These are phyloP conservation scores for Drepana arcuata DNA, from an alignment of 1,140 invertebrate genomes.

Conservation along the genomic window DNA sequence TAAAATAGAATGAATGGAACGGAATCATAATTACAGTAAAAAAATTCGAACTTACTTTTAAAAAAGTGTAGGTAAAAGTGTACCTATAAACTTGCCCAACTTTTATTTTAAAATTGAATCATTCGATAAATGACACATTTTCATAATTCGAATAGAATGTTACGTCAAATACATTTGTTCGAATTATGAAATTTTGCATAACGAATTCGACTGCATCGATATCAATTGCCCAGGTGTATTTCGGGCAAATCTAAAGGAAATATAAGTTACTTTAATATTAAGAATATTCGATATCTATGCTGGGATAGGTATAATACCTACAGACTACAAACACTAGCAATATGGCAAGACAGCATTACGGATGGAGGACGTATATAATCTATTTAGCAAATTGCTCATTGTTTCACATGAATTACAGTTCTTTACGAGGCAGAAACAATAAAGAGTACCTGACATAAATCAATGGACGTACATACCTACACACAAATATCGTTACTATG, in stretches of 20 bases:
- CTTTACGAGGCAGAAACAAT: conserved; percentile 66
- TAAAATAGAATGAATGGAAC: conserved; percentile 15
- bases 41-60: too few relatives aligned
- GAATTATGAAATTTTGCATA: too few relatives aligned
- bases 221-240: too few relatives aligned
- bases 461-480: conserved; percentile 44
- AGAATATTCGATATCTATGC: conserved; percentile 22
- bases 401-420: conserved; percentile 60
- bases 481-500: conserved; percentile 43
- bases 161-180: too few relatives aligned
- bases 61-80: too few relatives aligned
- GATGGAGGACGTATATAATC: conserved; percentile 67
- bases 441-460: conserved; percentile 59
- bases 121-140: conserved; percentile 5
- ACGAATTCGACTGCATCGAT: too few relatives aligned
- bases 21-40: conserved; percentile 4
- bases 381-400: conserved; percentile 69
- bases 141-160: conserved; percentile 8
- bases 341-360: conserved; percentile 68
- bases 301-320: conserved; percentile 42
- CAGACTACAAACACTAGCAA: conserved; percentile 51
- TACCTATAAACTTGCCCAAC: too few relatives aligned
- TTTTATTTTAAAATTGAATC: conserved; percentile 9
- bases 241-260: too few relatives aligned
- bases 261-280: too few relatives aligned